phyloP scores from a whole-genome alignment of 2,113 vertebrate genomes.

The Mastomys coucha region DNA sequence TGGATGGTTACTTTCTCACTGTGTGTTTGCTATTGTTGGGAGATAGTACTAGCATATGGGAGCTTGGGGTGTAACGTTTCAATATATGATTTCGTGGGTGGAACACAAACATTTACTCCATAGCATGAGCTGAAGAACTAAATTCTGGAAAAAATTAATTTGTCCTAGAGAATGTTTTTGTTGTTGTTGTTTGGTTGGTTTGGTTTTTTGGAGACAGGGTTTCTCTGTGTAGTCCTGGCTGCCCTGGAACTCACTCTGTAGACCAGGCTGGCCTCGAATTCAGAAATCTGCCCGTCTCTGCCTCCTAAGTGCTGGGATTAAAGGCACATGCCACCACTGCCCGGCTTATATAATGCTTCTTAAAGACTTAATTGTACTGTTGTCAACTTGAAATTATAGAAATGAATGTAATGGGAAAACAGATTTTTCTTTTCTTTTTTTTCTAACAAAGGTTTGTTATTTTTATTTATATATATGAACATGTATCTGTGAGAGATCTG shows the following conservation, averaged over 20 bases:
- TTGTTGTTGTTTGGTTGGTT: too few relatives aligned
- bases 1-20: background rate
- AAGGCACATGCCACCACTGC: too few relatives aligned
- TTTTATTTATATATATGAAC: background rate
- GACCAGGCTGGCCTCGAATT: too few relatives aligned
- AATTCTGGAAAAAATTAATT: background rate
- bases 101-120: background rate
- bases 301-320: too few relatives aligned
- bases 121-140: background rate
- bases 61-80: background rate
- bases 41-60: background rate
- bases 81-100: background rate
- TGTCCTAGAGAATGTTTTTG: background rate
- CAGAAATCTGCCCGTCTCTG: too few relatives aligned
- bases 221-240: too few relatives aligned
- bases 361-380: background rate
- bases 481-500: background rate
- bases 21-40: background rate
- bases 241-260: too few relatives aligned
- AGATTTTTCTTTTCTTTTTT: background rate
- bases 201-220: too few relatives aligned
- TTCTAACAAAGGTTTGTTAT: background rate
- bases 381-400: constrained; percentile 19
- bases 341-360: background rate
- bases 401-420: background rate